phyloP scores from a whole-genome alignment of 2,797 vertebrate species.

The Hephaestus fuliginosus region DNA sequence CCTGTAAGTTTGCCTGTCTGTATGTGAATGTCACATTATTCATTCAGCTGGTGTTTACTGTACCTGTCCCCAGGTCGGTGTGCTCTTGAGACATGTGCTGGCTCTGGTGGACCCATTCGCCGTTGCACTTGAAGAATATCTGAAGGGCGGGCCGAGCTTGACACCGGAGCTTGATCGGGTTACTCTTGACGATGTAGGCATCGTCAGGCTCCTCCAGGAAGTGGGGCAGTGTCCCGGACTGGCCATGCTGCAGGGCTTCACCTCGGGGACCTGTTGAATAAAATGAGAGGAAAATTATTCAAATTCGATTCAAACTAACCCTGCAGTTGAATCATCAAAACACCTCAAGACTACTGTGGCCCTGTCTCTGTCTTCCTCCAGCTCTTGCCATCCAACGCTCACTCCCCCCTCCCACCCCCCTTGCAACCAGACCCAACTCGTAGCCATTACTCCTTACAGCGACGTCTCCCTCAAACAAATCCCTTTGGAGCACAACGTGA shows the following conservation, averaged over 20 bases:
- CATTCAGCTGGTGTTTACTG: not conserved
- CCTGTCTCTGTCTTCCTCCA: not conserved
- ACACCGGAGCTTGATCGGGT: conserved; percentile 94
- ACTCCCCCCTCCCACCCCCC: not conserved
- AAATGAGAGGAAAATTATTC: not conserved
- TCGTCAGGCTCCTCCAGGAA: conserved; percentile 96
- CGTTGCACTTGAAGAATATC: conserved; percentile 99
- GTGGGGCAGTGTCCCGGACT: conserved; percentile 92
- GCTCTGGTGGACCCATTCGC: conserved; percentile 98
- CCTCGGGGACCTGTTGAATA: conserved; percentile 76
- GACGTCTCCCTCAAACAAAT: conserved; percentile 33
- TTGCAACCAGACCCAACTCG: conserved; percentile 16
- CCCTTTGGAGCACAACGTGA: conserved; percentile 24
- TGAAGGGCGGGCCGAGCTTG: conserved; percentile 94
- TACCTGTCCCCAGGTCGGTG: conserved; percentile 93
- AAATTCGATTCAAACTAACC: not conserved
- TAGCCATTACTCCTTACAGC: conserved; percentile 38
- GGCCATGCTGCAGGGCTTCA: conserved; percentile 80
- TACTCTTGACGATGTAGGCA: conserved; percentile 97
- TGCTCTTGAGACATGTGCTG: conserved; percentile 94
- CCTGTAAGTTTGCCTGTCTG: not conserved
- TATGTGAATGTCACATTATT: not conserved
- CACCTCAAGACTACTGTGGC: not conserved
- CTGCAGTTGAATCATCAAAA: conserved; percentile 12
- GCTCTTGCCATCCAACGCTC: conserved; percentile 19